phyloP scores from a whole-genome alignment of 2,888 invertebrate genomes.

The Stenurella melanura region DNA sequence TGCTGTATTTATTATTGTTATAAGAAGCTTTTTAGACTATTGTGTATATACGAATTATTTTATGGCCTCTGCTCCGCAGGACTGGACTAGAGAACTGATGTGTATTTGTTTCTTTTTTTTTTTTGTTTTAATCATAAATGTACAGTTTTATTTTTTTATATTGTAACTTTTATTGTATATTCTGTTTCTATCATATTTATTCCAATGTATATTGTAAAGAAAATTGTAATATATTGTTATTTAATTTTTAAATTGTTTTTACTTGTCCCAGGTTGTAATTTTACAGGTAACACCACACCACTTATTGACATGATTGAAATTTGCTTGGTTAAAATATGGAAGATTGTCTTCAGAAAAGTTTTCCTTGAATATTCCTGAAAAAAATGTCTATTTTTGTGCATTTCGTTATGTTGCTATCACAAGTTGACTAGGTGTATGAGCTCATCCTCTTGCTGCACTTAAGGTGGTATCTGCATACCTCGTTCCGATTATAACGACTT shows the following conservation, averaged over 20 bases:
- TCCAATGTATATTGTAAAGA: conserved; percentile 35
- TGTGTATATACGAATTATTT: conserved; percentile 40
- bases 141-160: conserved; percentile 44
- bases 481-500: too few relatives aligned
- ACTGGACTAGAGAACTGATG: not conserved
- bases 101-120: conserved; percentile 22
- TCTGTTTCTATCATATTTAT: conserved; percentile 43
- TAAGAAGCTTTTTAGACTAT: conserved; percentile 38
- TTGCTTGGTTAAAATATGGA: too few relatives aligned
- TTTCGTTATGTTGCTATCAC: too few relatives aligned
- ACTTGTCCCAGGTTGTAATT: not conserved
- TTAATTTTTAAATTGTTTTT: conserved; percentile 18
- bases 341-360: too few relatives aligned
- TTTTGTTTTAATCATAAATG: conserved; percentile 29
- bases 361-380: too few relatives aligned
- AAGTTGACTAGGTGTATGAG: too few relatives aligned
- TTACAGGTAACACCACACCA: not conserved
- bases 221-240: conserved; percentile 42
- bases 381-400: too few relatives aligned
- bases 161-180: conserved; percentile 37
- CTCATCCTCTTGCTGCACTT: too few relatives aligned
- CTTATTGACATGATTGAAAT: too few relatives aligned
- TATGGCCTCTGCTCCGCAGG: conserved; percentile 5
- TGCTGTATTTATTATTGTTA: conserved; percentile 36
- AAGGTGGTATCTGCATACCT: too few relatives aligned